Percentiles rank a stretch among this genome's conserved stretches.
These are phyloP conservation scores for Pteropus rufus DNA, from an alignment of 2,797 vertebrate genomes.

Conservation along the genomic window DNA sequence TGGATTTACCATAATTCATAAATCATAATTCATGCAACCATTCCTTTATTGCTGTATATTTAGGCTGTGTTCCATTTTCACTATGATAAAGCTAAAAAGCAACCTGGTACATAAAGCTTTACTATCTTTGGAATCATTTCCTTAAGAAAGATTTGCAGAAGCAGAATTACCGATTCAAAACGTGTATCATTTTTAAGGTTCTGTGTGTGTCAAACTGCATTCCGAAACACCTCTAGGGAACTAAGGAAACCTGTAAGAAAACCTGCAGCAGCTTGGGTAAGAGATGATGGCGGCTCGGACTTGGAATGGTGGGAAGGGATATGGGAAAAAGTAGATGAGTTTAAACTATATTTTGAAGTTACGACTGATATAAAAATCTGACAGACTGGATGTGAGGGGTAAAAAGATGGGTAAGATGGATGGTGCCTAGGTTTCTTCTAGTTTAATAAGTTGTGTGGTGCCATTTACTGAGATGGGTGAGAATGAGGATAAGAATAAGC, in stretches of 20 bases:
- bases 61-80: background rate
- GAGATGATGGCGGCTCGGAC: background rate
- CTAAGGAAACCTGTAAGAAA: background rate
- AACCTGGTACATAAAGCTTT: background rate
- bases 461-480: background rate
- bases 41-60: background rate
- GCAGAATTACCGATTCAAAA: background rate
- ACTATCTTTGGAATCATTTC: background rate
- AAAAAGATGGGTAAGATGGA: background rate
- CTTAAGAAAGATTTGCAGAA: background rate
- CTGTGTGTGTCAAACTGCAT: background rate
- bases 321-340: background rate
- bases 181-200: background rate
- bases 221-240: conserved; percentile 1
- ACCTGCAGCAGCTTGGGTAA: background rate
- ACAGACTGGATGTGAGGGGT: background rate
- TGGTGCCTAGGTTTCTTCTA: background rate
- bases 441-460: background rate
- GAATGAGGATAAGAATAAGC: background rate
- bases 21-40: background rate
- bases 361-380: background rate
- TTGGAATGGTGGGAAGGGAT: background rate
- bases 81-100: background rate
- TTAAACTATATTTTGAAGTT: background rate
- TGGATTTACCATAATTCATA: background rate